phyloP scores from a whole-genome alignment of 2,113 vertebrate species.

The Apodemus sylvaticus region DNA sequence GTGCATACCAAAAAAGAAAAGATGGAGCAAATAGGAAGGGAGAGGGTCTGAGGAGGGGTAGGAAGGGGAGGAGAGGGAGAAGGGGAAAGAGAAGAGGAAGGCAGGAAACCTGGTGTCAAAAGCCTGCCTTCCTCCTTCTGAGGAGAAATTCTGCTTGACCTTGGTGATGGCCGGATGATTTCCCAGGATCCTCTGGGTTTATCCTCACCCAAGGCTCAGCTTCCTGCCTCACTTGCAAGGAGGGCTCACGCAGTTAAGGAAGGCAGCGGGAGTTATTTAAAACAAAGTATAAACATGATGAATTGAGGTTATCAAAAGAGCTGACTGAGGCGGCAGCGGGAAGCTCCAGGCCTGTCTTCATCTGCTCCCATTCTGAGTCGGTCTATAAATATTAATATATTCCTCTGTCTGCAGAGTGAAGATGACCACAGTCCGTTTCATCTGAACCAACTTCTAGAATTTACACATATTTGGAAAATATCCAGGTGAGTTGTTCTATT shows the following conservation, averaged over 20 bases:
- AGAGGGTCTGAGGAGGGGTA: too few relatives aligned
- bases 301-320: conserved; percentile 61
- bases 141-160: background rate
- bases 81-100: background rate
- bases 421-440: conserved; percentile 82
- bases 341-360: conserved; percentile 60
- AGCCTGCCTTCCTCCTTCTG: background rate
- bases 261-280: conserved; percentile 54
- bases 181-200: background rate
- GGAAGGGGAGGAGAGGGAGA: background rate
- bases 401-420: conserved; percentile 75
- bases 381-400: conserved; percentile 5
- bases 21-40: accelerated
- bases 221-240: conserved; percentile 9
- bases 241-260: background rate
- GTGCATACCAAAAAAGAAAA: background rate
- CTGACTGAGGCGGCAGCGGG: conserved; percentile 64
- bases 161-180: background rate
- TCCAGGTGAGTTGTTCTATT: conserved; percentile 76
- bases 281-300: conserved; percentile 56
- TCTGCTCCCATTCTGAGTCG: conserved; percentile 28
- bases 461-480: conserved; percentile 78
- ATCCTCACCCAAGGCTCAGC: background rate
- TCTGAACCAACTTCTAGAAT: conserved; percentile 78
- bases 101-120: background rate